phyloP scores from a whole-genome alignment of 2,888 invertebrate species.

The Automeris io region DNA sequence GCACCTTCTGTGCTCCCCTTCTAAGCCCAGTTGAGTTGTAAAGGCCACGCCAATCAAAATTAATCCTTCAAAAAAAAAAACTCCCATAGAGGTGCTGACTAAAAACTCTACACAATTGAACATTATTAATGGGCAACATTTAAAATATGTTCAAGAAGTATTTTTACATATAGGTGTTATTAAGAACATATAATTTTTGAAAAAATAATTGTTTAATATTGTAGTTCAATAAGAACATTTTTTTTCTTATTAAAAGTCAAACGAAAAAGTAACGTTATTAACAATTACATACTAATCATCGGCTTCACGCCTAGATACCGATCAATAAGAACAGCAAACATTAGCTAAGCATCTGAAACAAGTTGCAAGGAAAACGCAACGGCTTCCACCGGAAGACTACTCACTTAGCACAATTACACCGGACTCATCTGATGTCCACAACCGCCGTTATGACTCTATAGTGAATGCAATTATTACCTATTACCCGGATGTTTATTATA shows the following conservation, averaged over 20 bases:
- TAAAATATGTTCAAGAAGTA: too few relatives aligned
- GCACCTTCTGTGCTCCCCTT: too few relatives aligned
- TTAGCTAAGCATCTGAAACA: conserved; percentile 9
- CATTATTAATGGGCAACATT: too few relatives aligned
- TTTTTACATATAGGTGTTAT: not conserved
- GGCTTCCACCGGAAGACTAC: conserved; percentile 31
- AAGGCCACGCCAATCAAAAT: too few relatives aligned
- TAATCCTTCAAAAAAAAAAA: too few relatives aligned
- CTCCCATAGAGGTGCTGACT: too few relatives aligned
- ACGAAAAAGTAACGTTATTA: conserved; percentile 1
- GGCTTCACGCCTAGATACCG: conserved; percentile 2
- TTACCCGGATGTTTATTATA: conserved; percentile 3
- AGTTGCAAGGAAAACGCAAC: conserved; percentile 19
- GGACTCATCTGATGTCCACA: conserved; percentile 19
- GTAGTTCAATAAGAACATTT: too few relatives aligned
- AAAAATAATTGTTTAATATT: too few relatives aligned
- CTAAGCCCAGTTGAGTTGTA: too few relatives aligned
- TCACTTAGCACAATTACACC: conserved; percentile 44
- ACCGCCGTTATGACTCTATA: conserved; percentile 17
- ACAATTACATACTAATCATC: conserved; percentile 2
- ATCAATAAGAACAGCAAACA: conserved; percentile 6
- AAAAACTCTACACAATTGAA: too few relatives aligned
- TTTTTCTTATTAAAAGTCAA: not conserved
- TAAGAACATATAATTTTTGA: too few relatives aligned
- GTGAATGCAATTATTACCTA: conserved; percentile 2